These are phyloP conservation scores for Oncorhynchus keta DNA, from an alignment of 2,113 vertebrate species.

Conservation along the genomic window DNA sequence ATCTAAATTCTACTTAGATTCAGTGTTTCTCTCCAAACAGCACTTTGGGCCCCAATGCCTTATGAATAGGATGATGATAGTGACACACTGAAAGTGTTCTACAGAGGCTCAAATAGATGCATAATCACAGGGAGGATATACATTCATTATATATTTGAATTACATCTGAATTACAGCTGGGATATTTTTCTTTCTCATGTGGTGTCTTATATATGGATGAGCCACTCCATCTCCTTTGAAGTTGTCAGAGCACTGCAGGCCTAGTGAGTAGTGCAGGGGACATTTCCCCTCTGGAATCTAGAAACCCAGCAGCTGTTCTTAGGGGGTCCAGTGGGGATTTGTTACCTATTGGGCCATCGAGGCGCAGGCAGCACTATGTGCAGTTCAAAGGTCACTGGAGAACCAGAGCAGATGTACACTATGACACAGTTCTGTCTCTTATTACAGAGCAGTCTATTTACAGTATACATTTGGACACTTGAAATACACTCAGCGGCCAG, in stretches of 20 bases:
- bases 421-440: no score
- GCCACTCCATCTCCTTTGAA: constrained; percentile 33
- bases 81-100: no score
- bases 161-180: no score
- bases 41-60: not conserved
- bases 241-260: constrained; percentile 30
- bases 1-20: no score
- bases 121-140: no score
- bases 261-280: constrained; percentile 39
- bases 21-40: no score
- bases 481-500: no score
- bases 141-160: no score
- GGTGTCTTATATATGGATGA: not conserved
- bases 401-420: constrained; percentile 47
- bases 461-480: not conserved
- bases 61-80: no score
- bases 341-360: no score
- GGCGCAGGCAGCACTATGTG: constrained; percentile 34
- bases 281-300: constrained; percentile 17
- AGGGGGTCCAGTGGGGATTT: constrained; percentile 18
- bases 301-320: constrained; percentile 35
- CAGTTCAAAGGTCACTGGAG: constrained; percentile 40
- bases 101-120: no score
- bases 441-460: not conserved
- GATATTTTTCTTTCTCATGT: not conserved